Percentiles rank a stretch among this genome's conserved stretches.
phyloP scores from a whole-genome alignment of 2,888 invertebrate species.

The Clitarchus hookeri region DNA sequence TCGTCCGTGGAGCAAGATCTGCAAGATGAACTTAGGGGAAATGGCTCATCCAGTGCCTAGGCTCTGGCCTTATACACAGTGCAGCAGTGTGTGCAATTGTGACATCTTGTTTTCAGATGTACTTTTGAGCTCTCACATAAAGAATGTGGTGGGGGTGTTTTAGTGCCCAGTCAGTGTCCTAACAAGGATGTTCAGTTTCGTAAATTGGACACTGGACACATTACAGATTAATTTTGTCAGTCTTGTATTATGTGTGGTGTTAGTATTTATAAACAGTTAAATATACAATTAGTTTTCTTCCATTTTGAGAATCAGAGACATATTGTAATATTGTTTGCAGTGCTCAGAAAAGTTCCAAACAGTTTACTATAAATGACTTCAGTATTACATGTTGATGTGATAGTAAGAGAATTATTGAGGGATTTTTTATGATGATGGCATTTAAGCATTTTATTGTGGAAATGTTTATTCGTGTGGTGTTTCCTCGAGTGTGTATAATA shows the following conservation, averaged over 20 bases:
- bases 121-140: too few species aligned
- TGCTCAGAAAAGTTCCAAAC: background rate
- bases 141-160: too few species aligned
- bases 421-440: background rate
- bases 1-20: constrained; percentile 41
- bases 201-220: background rate
- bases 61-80: background rate
- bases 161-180: background rate
- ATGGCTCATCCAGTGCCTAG: constrained; percentile 25
- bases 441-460: background rate
- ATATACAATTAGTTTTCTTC: background rate
- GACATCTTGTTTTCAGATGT: background rate
- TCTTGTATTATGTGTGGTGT: background rate
- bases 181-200: background rate
- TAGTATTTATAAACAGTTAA: constrained; percentile 2
- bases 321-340: background rate
- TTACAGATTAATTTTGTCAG: background rate
- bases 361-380: background rate
- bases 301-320: background rate
- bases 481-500: background rate
- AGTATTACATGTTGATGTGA: constrained; percentile 12
- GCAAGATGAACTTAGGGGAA: constrained; percentile 35
- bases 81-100: background rate
- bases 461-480: background rate
- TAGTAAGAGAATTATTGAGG: background rate